Percentiles rank a stretch among this genome's conserved stretches.
Evolutionary conservation across 2,113 vertebrate species (phyloP).

Genomic region (Hiodon alosoides): DNA sequence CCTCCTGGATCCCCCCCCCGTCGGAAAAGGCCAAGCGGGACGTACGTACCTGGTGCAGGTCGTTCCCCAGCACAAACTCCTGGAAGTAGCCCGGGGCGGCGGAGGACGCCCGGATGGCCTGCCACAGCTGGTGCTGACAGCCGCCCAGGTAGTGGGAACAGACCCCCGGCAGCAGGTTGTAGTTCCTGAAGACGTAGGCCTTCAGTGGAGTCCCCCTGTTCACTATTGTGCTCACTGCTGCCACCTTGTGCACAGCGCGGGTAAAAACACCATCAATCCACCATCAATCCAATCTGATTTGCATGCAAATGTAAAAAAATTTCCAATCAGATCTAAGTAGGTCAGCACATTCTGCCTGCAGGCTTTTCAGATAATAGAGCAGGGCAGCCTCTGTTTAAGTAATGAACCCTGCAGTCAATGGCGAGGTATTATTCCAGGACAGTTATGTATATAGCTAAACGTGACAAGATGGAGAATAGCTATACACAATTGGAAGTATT

Average conservation of each 20-base stretch:
- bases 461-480: background rate
- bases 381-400: background rate
- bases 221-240: conserved; percentile 90
- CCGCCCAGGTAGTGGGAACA: conserved; percentile 90
- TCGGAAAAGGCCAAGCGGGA: no score
- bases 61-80: conserved; percentile 81
- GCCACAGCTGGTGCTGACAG: conserved; percentile 91
- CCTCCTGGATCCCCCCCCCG: no score
- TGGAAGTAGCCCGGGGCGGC: conserved; percentile 97
- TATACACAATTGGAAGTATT: background rate
- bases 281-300: background rate
- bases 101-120: conserved; percentile 90
- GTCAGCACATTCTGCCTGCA: background rate
- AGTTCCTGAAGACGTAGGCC: conserved; percentile 92
- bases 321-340: background rate
- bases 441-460: background rate
- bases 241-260: conserved; percentile 66
- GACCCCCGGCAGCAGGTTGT: conserved; percentile 82
- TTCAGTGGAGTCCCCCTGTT: conserved; percentile 86
- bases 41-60: conserved; percentile 84
- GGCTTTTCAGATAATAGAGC: background rate
- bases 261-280: background rate
- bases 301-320: background rate
- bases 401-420: background rate
- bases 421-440: background rate